Evolutionary conservation across 2,113 vertebrate species (phyloP).

Genomic region (Isurus oxyrinchus): DNA sequence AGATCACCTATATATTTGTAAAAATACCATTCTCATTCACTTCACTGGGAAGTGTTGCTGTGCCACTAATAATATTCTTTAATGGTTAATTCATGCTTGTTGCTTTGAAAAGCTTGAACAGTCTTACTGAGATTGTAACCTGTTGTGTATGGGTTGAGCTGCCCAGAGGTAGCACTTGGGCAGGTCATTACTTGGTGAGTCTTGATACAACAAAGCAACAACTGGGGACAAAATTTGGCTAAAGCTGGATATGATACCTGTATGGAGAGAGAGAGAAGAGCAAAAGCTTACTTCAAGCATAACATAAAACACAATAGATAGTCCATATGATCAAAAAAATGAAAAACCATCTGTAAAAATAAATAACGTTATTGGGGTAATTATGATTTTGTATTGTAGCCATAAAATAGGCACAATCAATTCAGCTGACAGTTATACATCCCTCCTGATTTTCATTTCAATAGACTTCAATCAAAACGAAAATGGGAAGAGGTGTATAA

Average conservation of each 20-base stretch:
- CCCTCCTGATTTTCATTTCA: no score
- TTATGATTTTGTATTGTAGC: no score
- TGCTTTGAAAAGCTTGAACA: not conserved
- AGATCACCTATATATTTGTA: no score
- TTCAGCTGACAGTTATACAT: no score
- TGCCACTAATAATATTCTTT: not conserved
- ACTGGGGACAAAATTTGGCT: not conserved
- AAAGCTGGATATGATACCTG: constrained; percentile 6
- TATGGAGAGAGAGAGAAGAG: not conserved
- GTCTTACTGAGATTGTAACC: not conserved
- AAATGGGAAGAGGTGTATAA: no score
- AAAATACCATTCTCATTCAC: no score
- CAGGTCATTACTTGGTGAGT: not conserved
- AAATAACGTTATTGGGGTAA: not conserved
- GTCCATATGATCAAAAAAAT: not conserved
- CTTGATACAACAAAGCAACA: constrained; percentile 2
- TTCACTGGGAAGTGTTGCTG: no score
- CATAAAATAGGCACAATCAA: no score
- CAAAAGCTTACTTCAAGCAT: not conserved
- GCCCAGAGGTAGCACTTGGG: constrained; percentile 1
- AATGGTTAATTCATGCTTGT: not conserved
- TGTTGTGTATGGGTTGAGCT: not conserved
- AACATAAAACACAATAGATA: not conserved
- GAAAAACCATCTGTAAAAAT: not conserved
- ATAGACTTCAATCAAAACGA: no score